Percentiles rank a stretch among this genome's conserved stretches.
These are phyloP conservation scores for Caenorhabditis sp. DNA, from an alignment of 2,888 invertebrate species.

Conservation along the genomic window DNA sequence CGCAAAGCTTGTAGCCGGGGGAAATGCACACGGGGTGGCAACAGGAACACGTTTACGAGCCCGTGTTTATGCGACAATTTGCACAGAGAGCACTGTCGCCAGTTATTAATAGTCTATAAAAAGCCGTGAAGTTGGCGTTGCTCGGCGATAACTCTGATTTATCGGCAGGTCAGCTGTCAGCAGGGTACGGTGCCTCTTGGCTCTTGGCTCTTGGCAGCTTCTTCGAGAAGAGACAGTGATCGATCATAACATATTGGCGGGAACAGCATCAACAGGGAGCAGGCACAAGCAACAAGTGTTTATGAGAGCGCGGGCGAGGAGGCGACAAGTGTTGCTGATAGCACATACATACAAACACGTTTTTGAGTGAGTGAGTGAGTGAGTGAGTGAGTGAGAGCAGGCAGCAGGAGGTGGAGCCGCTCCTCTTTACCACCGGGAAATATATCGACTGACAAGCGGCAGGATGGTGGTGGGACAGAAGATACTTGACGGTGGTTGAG, in stretches of 20 bases:
- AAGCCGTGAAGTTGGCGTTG: not conserved
- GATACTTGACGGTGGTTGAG: conserved; percentile 20
- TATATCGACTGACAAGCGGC: conserved; percentile 33
- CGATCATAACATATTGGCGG: conserved; percentile 32
- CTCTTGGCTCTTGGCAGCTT: conserved; percentile 5
- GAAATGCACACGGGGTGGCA: conserved; percentile 20
- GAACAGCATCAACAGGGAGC: conserved; percentile 5
- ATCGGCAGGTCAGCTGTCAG: conserved; percentile 12
- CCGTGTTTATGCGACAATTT: conserved; percentile 3
- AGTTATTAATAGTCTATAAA: conserved; percentile 44
- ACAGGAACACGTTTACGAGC: conserved; percentile 48
- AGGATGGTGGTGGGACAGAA: conserved; percentile 7
- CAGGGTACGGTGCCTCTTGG: conserved; percentile 12
- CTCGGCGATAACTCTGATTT: conserved; percentile 20
- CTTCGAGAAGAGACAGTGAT: conserved; percentile 13
- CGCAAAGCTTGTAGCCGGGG: conserved; percentile 4
- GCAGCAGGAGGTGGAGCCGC: conserved; percentile 1
- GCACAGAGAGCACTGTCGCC: not conserved
- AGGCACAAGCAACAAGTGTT: conserved; percentile 36
- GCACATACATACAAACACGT: conserved; percentile 54
- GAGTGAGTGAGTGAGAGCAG: no score
- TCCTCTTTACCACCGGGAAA: conserved; percentile 42
- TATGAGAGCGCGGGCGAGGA: conserved; percentile 14
- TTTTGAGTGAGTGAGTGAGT: conserved; percentile 21
- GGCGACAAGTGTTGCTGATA: conserved; percentile 53